Conservation (phyloP, 2,888 invertebrate species). For the Chironomus tentans region DNA sequence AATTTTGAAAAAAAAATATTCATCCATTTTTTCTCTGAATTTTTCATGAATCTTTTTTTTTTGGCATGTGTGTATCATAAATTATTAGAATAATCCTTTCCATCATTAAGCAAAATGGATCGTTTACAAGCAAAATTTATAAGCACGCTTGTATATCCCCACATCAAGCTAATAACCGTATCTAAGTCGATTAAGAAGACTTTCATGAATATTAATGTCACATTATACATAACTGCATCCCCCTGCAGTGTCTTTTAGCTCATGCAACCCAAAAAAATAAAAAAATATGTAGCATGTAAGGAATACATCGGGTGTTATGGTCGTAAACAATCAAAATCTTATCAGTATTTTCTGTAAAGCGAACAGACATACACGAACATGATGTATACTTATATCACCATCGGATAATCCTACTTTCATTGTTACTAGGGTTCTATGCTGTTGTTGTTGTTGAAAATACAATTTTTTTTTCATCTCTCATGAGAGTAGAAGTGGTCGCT, state of each 20-base stretch:
- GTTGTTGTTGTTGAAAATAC: background rate
- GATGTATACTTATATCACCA: constrained; percentile 7
- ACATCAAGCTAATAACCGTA: background rate
- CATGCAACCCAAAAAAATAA: background rate
- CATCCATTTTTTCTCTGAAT: too few relatives aligned
- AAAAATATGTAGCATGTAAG: too few relatives aligned
- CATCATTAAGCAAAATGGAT: too few relatives aligned
- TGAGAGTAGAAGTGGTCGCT: too few relatives aligned
- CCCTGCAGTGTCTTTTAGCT: too few relatives aligned
- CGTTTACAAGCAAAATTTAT: too few relatives aligned
- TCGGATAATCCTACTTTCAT: background rate
- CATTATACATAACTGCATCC: background rate
- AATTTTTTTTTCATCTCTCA: too few relatives aligned
- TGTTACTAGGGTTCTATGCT: background rate
- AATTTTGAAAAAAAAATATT: too few relatives aligned
- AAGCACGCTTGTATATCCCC: background rate
- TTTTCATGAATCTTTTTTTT: too few relatives aligned
- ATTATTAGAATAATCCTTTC: too few relatives aligned
- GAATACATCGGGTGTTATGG: constrained; percentile 4
- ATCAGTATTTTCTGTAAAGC: constrained; percentile 11
- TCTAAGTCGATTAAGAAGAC: background rate
- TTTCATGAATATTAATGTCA: constrained; percentile 1
- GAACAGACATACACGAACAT: background rate
- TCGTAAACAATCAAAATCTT: constrained; percentile 26
- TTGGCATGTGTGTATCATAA: too few relatives aligned